Conservation (phyloP, 2,797 vertebrate species). For the Adrianichthys oophorus region DNA sequence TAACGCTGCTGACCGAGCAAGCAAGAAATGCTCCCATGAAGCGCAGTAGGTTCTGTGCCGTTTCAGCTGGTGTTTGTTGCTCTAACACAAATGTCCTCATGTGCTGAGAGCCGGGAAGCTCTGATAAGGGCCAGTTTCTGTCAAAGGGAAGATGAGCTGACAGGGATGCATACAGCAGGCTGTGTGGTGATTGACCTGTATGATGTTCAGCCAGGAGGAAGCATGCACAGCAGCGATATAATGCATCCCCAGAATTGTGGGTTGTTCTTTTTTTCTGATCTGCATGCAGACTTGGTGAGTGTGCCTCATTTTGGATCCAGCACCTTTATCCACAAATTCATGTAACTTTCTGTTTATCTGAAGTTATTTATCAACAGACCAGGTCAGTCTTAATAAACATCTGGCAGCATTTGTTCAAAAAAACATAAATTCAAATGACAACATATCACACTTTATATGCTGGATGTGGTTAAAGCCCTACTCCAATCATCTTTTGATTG, state of each 20-base stretch:
- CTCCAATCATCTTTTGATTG: no score
- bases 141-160: constrained; percentile 25
- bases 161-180: constrained; percentile 24
- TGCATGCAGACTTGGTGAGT: constrained; percentile 16
- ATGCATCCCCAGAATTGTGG: constrained; percentile 2
- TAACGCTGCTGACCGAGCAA: constrained; percentile 24
- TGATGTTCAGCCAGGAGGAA: constrained; percentile 54
- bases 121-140: constrained; percentile 19
- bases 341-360: constrained; percentile 12
- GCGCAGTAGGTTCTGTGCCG: constrained; percentile 22
- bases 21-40: constrained; percentile 26
- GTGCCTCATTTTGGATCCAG: constrained; percentile 9
- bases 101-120: constrained; percentile 26
- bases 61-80: constrained; percentile 26
- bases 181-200: constrained; percentile 22
- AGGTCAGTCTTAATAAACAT: constrained; percentile 1
- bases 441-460: no score
- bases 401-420: constrained; percentile 10
- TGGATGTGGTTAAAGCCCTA: no score
- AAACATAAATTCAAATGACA: neutral
- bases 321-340: constrained; percentile 9
- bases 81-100: constrained; percentile 26
- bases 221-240: constrained; percentile 25
- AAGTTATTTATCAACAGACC: constrained; percentile 9
- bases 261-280: neutral